phyloP scores from a whole-genome alignment of 2,113 vertebrate genomes.

The Numenius arquata region DNA sequence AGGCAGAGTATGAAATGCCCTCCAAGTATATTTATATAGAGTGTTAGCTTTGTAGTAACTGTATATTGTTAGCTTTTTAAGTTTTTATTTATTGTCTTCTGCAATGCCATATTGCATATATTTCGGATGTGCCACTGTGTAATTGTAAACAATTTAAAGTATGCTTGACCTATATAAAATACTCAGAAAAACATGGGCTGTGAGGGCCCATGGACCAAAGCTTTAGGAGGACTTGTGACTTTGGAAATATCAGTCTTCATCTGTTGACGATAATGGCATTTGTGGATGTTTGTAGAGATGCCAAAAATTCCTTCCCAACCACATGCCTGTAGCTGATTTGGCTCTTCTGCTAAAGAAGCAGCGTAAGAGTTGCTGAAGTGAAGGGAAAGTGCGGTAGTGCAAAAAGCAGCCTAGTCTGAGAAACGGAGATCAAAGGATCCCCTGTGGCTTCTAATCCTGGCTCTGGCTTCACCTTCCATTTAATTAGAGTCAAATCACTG shows the following conservation, averaged over 20 bases:
- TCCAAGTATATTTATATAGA: not conserved
- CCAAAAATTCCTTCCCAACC: constrained; percentile 31
- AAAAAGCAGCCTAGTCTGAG: constrained; percentile 6
- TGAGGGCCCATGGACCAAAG: not conserved
- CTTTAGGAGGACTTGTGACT: not conserved
- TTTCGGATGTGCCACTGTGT: not conserved
- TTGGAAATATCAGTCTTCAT: not conserved
- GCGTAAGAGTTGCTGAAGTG: not conserved
- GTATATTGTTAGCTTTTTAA: not conserved
- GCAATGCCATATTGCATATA: not conserved
- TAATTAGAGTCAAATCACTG: constrained; percentile 38
- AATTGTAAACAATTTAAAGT: not conserved
- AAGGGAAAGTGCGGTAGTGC: not conserved
- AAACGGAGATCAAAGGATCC: constrained; percentile 51
- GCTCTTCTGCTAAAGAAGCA: not conserved
- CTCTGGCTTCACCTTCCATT: constrained; percentile 12
- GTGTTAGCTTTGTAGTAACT: not conserved
- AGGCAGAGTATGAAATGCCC: not conserved
- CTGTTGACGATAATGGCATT: constrained; percentile 15
- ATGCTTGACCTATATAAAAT: not conserved
- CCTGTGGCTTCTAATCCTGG: constrained; percentile 39
- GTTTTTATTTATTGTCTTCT: not conserved
- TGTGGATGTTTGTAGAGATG: constrained; percentile 5
- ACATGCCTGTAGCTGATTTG: not conserved
- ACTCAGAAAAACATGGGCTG: not conserved